These are phyloP conservation scores for Sebastes steindachneri DNA, from an alignment of 2,797 vertebrate genomes.

Conservation along the genomic window DNA sequence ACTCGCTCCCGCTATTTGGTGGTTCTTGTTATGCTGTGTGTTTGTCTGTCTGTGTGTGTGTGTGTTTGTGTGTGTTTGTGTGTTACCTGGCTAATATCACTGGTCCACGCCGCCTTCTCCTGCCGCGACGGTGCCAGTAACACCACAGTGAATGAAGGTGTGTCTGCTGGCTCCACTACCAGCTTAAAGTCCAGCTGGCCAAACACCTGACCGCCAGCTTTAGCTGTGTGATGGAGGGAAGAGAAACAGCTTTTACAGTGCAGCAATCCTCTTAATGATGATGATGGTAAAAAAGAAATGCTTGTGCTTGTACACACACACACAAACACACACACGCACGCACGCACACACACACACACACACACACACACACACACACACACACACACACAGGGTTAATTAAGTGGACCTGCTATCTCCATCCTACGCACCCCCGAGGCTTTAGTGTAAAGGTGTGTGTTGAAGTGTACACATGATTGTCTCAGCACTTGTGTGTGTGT, in stretches of 20 bases:
- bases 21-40: constrained; percentile 60
- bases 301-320: neutral
- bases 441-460: constrained; percentile 18
- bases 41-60: constrained; percentile 20
- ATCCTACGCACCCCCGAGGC: constrained; percentile 11
- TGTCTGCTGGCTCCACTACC: constrained; percentile 90
- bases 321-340: neutral
- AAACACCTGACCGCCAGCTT: constrained; percentile 92
- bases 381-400: constrained; percentile 44
- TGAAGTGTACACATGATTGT: constrained; percentile 2
- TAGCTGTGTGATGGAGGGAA: constrained; percentile 79
- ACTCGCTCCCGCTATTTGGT: constrained; percentile 41
- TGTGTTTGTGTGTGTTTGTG: constrained; percentile 23
- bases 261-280: neutral
- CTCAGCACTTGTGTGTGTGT: neutral
- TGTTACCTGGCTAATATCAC: constrained; percentile 97
- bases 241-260: neutral
- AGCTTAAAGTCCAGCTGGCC: constrained; percentile 98
- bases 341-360: neutral
- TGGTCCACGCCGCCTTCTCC: constrained; percentile 98
- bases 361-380: constrained; percentile 3
- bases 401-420: constrained; percentile 43
- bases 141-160: constrained; percentile 92
- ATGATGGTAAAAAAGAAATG: neutral
- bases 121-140: constrained; percentile 93